These are phyloP conservation scores for Dendropsophus ebraccatus DNA, from an alignment of 2,113 vertebrate genomes.

Conservation along the genomic window DNA sequence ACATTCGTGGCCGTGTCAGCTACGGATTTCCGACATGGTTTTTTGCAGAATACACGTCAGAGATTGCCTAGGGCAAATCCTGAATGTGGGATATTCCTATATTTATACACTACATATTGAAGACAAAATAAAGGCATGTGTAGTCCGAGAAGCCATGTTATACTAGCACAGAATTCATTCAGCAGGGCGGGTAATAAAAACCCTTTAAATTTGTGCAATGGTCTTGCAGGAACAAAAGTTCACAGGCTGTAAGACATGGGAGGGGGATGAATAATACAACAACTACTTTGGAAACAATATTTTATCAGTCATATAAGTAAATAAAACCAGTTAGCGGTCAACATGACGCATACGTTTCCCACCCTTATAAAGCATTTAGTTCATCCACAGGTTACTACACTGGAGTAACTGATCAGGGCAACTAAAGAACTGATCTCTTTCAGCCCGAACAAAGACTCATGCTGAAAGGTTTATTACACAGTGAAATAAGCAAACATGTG, in stretches of 20 bases:
- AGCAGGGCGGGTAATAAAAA: background rate
- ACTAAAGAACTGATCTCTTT: background rate
- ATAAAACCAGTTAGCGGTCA: background rate
- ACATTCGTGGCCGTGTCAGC: too few species aligned
- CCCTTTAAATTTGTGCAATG: background rate
- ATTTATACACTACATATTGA: too few species aligned
- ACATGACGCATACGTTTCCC: background rate
- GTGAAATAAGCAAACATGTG: slow-evolving; percentile 29
- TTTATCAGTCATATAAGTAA: background rate
- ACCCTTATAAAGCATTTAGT: background rate
- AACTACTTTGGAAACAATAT: background rate
- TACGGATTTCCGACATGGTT: too few species aligned
- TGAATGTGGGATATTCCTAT: too few species aligned
- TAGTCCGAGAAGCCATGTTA: background rate
- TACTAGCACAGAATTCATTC: background rate
- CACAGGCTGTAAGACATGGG: background rate
- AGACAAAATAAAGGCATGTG: background rate
- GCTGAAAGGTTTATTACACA: slow-evolving; percentile 17
- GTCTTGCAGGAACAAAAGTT: background rate
- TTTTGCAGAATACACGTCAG: too few species aligned
- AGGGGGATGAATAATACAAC: background rate
- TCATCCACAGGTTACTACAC: background rate
- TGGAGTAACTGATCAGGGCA: background rate
- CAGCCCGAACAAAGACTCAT: slow-evolving; percentile 19
- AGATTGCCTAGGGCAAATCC: too few species aligned